phyloP scores from a whole-genome alignment of 2,113 vertebrate species.

The Cynopterus brachyotis region DNA sequence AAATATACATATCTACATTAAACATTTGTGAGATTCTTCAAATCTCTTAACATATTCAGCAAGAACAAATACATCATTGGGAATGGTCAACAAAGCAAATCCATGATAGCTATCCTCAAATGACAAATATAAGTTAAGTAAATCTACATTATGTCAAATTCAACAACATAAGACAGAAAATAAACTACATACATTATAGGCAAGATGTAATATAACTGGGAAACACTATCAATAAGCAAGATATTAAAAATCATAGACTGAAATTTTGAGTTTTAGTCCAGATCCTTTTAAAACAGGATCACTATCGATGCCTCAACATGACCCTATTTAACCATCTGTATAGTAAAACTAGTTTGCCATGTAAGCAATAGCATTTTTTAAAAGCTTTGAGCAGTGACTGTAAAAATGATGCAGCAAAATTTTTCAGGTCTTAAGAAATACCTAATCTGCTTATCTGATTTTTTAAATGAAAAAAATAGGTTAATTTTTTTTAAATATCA shows the following conservation, averaged over 20 bases:
- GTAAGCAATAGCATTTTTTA: not conserved
- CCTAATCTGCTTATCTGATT: not conserved
- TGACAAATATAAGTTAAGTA: not conserved
- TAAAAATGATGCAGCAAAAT: not conserved
- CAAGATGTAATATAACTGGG: not conserved
- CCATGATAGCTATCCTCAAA: not conserved
- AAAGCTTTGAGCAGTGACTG: not conserved
- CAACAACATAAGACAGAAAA: not conserved
- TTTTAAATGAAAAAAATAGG: not conserved
- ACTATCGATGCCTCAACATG: no score
- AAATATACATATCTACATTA: not conserved
- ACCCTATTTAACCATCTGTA: not conserved
- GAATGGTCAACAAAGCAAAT: not conserved
- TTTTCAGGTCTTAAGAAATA: not conserved
- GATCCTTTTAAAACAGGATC: not conserved
- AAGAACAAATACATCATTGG: not conserved
- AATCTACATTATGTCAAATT: not conserved
- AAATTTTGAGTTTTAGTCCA: not conserved
- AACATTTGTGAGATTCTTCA: not conserved
- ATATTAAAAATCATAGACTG: not conserved
- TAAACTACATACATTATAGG: not conserved
- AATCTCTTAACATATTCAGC: not conserved
- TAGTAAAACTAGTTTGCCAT: not conserved
- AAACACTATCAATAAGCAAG: not conserved
- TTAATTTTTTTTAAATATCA: not conserved